Conservation (phyloP, 2,113 vertebrate species). For the Myrmecobius fasciatus region DNA sequence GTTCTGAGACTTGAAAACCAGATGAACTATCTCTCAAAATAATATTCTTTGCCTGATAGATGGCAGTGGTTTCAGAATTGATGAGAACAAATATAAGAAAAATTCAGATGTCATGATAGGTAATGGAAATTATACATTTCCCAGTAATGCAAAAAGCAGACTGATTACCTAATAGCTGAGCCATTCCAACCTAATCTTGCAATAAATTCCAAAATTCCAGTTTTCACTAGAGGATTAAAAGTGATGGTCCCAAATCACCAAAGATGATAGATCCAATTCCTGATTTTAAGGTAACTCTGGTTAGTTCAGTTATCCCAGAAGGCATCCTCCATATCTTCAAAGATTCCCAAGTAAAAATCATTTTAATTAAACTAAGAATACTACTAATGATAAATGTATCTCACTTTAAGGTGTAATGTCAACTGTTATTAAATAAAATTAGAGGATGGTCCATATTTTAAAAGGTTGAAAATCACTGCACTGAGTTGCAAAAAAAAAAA, state of each 20-base stretch:
- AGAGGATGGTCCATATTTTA: not conserved
- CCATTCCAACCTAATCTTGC: not conserved
- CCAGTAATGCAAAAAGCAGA: not conserved
- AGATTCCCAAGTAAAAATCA: not conserved
- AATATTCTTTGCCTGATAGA: not conserved
- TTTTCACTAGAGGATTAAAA: not conserved
- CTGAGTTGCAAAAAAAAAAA: conserved; percentile 29
- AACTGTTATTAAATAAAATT: not conserved
- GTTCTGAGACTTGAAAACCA: not conserved
- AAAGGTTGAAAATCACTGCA: not conserved
- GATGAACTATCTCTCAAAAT: not conserved
- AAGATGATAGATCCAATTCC: not conserved
- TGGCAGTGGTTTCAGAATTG: not conserved
- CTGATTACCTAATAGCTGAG: not conserved
- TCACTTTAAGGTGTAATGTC: not conserved
- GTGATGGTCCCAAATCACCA: not conserved
- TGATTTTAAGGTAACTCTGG: not conserved
- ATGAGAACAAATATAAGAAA: not conserved
- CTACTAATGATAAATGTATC: not conserved
- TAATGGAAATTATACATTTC: not conserved
- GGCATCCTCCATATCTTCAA: not conserved
- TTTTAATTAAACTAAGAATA: not conserved
- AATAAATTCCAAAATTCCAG: not conserved
- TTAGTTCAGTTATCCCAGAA: no score
- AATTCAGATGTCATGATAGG: not conserved